Base-by-base conservation (phyloP, 1,140 invertebrate genomes). In the Drosophila willistoni region DNA sequence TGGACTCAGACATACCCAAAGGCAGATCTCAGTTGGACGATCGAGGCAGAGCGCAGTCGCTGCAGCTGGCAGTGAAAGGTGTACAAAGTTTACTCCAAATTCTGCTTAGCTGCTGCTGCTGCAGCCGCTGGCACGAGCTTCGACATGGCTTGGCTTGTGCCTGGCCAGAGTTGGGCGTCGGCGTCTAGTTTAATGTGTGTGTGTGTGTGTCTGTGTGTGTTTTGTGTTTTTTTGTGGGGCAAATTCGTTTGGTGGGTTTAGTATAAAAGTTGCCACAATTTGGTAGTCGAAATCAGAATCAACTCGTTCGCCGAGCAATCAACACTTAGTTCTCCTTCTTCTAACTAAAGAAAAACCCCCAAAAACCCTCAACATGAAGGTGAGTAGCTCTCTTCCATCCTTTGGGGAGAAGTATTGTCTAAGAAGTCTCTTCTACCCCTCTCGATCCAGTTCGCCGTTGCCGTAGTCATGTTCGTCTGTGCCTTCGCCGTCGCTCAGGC, bases 401-500 rank as follows among this genome's bases (percentile, higher is more conserved):
- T 51, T 12, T 51, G 44, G 12, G 14, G 44, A 51, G 17, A 51
- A 51, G 7, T 22, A 22, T 51, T 9, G 44, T 9, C 44, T 51
- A 51, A 51, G 22, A 68, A 14, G 25, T 6, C 51, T 56, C 25
- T 22, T 59, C 25, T n/a, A 44, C 17, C 60, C 39, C 67, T n/a
- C 51, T 42, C 29, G 7, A 25, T 39, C 0, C 90, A 92, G 91
- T 92, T 92, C 91, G 90, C 81, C 73, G 55, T 85, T 86, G 90
- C 90, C 84, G 91, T 91, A 92, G 91, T 92, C 91, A 91, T 92
- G 91, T 92, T 92, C 68, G 91, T 91, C 69, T 86, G 91, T 71
- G 91, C 91, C 79, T 72, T 80, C 68, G 81, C 72, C 69, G 91
- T 89, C 76, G 89, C 85, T 36, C 83, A 91, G 68, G 87, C 91